Evolutionary conservation across 2,888 invertebrate genomes (phyloP).

Genomic region (Spilosoma lubricipeda): DNA sequence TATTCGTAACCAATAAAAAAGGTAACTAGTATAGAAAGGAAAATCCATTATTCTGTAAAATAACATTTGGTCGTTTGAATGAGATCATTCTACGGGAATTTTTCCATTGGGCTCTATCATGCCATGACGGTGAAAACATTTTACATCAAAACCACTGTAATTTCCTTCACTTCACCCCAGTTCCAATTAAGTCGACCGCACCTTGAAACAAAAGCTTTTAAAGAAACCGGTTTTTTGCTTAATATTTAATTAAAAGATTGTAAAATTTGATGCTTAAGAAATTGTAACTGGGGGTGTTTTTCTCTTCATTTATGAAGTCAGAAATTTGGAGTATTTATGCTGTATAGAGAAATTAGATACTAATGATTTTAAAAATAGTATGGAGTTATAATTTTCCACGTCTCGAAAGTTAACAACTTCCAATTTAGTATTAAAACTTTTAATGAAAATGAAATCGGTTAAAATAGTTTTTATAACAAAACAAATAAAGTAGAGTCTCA

Average conservation of each 20-base stretch:
- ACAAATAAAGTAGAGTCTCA: too few relatives aligned
- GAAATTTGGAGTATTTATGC: background rate
- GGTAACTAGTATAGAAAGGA: conserved; percentile 35
- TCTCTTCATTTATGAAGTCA: conserved; percentile 11
- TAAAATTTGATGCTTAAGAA: conserved; percentile 14
- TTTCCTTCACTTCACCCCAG: conserved; percentile 54
- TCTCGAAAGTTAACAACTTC: too few relatives aligned
- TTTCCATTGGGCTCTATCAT: conserved; percentile 54
- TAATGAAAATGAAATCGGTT: too few relatives aligned
- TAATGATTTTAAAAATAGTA: background rate
- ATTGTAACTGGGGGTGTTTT: conserved; percentile 13
- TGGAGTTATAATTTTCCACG: background rate
- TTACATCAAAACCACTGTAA: conserved; percentile 59
- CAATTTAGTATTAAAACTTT: too few relatives aligned
- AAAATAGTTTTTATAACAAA: too few relatives aligned
- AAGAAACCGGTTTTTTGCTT: conserved; percentile 18
- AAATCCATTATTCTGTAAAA: conserved; percentile 52
- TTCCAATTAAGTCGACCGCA: conserved; percentile 57
- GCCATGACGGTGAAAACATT: conserved; percentile 42
- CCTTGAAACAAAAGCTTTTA: conserved; percentile 42
- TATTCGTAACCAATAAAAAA: conserved; percentile 24
- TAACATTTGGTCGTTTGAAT: conserved; percentile 42
- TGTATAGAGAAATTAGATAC: background rate
- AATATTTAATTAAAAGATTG: conserved; percentile 30
- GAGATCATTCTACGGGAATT: conserved; percentile 36